A percentile compares a stretch with the other conserved stretches of the same genome.
Evolutionary conservation across 2,888 invertebrate species (phyloP).

Genomic region (Callosobruchus maculatus): DNA sequence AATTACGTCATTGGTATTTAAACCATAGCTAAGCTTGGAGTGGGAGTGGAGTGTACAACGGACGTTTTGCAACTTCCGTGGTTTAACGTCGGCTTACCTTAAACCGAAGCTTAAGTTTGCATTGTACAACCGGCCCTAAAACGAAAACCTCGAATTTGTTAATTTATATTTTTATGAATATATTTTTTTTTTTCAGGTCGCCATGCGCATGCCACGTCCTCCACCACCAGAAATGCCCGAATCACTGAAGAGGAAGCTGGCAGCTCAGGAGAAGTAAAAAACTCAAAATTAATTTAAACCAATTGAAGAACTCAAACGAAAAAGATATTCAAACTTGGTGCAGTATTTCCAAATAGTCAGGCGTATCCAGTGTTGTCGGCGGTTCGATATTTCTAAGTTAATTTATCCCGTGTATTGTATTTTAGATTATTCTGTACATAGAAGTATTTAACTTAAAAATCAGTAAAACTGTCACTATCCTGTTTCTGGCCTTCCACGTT

Average conservation of each 20-base stretch:
- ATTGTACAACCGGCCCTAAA: too few relatives aligned
- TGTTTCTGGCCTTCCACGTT: background rate
- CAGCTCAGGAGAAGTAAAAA: slow-evolving; percentile 36
- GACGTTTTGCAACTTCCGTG: too few relatives aligned
- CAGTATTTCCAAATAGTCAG: background rate
- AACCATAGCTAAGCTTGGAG: too few relatives aligned
- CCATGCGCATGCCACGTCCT: slow-evolving; percentile 84
- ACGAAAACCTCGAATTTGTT: too few relatives aligned
- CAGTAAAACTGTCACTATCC: slow-evolving; percentile 6
- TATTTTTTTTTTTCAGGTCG: slow-evolving; percentile 50
- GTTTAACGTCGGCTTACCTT: too few relatives aligned
- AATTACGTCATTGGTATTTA: too few relatives aligned
- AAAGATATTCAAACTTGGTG: background rate
- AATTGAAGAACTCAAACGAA: background rate
- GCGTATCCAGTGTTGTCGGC: background rate
- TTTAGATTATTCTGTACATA: slow-evolving; percentile 31
- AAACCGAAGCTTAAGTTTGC: too few relatives aligned
- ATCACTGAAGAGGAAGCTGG: slow-evolving; percentile 72
- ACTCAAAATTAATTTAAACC: slow-evolving; percentile 1
- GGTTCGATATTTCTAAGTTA: slow-evolving; percentile 1
- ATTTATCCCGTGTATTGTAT: slow-evolving; percentile 15
- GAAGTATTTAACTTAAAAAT: slow-evolving; percentile 14
- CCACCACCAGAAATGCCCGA: slow-evolving; percentile 97
- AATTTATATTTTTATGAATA: background rate
- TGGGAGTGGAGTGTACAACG: too few relatives aligned